Conservation (phyloP, 2,888 invertebrate genomes). For the Caenorhabditis sinica region DNA sequence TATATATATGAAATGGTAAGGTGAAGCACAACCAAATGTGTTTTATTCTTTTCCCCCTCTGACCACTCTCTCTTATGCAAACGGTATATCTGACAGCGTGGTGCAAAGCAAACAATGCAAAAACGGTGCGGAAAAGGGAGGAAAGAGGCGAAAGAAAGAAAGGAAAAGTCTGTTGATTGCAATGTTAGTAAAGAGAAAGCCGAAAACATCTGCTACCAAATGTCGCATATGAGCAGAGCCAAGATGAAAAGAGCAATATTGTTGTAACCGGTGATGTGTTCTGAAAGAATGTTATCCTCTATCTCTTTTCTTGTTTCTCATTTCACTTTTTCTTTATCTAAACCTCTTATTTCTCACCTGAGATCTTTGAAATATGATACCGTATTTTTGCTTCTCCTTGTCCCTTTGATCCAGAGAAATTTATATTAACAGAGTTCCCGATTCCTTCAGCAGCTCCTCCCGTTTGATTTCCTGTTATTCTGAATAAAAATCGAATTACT, state of each 20-base stretch:
- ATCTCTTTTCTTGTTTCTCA: slow-evolving; percentile 2
- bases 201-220: slow-evolving; percentile 19
- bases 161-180: neutral
- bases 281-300: slow-evolving; percentile 20
- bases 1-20: slow-evolving; percentile 17
- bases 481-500: neutral
- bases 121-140: slow-evolving; percentile 38
- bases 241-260: neutral
- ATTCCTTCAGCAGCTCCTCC: slow-evolving; percentile 57
- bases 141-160: neutral
- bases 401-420: slow-evolving; percentile 34
- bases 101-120: slow-evolving; percentile 55
- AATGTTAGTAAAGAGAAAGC: neutral
- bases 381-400: slow-evolving; percentile 53
- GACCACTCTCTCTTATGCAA: slow-evolving; percentile 30
- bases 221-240: neutral
- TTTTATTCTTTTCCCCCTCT: slow-evolving; percentile 35
- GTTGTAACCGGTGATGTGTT: neutral
- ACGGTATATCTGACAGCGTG: slow-evolving; percentile 45
- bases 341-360: slow-evolving; percentile 24
- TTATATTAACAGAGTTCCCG: slow-evolving; percentile 51
- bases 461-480: slow-evolving; percentile 64
- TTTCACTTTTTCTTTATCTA: slow-evolving; percentile 8
- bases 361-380: slow-evolving; percentile 57
- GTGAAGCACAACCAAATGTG: slow-evolving; percentile 50